A percentile compares a stretch with the other conserved stretches of the same genome.
phyloP scores from a whole-genome alignment of 2,888 invertebrate genomes.

The Elmis aenea region DNA sequence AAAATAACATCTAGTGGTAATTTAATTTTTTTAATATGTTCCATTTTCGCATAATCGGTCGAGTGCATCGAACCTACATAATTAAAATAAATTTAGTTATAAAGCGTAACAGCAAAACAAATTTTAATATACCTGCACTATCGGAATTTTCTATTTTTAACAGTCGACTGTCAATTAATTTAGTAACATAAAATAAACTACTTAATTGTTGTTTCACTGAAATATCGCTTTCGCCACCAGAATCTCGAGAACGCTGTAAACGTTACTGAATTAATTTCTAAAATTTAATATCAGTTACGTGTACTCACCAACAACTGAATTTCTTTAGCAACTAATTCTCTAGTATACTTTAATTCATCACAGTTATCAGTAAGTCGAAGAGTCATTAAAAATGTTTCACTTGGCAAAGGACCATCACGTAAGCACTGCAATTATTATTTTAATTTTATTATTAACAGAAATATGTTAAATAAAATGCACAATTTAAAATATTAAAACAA shows the following conservation, averaged over 20 bases:
- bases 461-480: not conserved
- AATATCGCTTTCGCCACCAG: conserved; percentile 78
- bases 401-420: conserved; percentile 67
- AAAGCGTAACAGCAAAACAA: not conserved
- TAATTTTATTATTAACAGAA: conserved; percentile 1
- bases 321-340: conserved; percentile 75
- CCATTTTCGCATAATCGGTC: conserved; percentile 23
- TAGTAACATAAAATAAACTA: conserved; percentile 74
- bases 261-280: conserved; percentile 8
- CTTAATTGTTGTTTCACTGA: conserved; percentile 81
- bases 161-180: conserved; percentile 60
- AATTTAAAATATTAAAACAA: too few relatives aligned
- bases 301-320: conserved; percentile 64
- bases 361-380: conserved; percentile 73
- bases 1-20: conserved; percentile 68
- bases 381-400: conserved; percentile 80
- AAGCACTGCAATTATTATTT: conserved; percentile 69
- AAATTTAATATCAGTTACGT: conserved; percentile 8
- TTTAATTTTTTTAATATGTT: conserved; percentile 44
- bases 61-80: conserved; percentile 6
- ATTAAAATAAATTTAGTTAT: not conserved
- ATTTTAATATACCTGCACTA: conserved; percentile 10
- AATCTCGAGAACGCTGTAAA: conserved; percentile 70
- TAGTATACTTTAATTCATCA: conserved; percentile 77
- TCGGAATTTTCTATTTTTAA: conserved; percentile 41